Percentiles rank a stretch among this genome's conserved stretches.
Conservation (phyloP, 2,888 invertebrate genomes). For the Idaea aversata region DNA sequence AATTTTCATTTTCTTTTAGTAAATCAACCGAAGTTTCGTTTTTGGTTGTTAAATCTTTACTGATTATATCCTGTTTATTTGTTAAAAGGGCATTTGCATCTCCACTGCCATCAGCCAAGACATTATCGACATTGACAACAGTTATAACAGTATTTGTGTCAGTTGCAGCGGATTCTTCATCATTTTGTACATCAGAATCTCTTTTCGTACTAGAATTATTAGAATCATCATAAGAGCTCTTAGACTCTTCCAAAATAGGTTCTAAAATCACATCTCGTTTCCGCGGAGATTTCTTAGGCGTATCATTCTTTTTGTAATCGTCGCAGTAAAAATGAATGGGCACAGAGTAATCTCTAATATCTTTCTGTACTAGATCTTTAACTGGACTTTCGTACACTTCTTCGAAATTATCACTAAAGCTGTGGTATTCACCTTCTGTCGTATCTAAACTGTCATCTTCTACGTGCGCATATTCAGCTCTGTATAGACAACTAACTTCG, state of each 20-base stretch:
- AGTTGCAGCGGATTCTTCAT: constrained; percentile 17
- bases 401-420: constrained; percentile 67
- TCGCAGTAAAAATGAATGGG: constrained; percentile 70
- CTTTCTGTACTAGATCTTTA: constrained; percentile 68
- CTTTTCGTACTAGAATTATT: constrained; percentile 38
- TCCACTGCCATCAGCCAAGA: neutral
- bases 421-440: constrained; percentile 71
- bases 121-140: neutral
- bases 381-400: constrained; percentile 71
- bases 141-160: constrained; percentile 5
- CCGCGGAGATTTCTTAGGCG: constrained; percentile 50
- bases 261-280: constrained; percentile 55
- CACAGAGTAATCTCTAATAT: constrained; percentile 73
- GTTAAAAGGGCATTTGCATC: neutral
- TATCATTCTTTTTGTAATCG: constrained; percentile 53
- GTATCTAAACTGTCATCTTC: constrained; percentile 46
- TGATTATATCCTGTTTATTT: neutral
- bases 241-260: constrained; percentile 73
- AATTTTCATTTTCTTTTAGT: neutral
- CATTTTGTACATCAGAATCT: constrained; percentile 22
- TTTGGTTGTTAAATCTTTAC: neutral
- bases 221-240: constrained; percentile 64
- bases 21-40: too few relatives aligned
- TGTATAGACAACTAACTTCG: constrained; percentile 25
- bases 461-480: constrained; percentile 36